phyloP scores from a whole-genome alignment of 37 sponge, comb jelly and placozoan species.

The Halisarca cf. caerulea region DNA sequence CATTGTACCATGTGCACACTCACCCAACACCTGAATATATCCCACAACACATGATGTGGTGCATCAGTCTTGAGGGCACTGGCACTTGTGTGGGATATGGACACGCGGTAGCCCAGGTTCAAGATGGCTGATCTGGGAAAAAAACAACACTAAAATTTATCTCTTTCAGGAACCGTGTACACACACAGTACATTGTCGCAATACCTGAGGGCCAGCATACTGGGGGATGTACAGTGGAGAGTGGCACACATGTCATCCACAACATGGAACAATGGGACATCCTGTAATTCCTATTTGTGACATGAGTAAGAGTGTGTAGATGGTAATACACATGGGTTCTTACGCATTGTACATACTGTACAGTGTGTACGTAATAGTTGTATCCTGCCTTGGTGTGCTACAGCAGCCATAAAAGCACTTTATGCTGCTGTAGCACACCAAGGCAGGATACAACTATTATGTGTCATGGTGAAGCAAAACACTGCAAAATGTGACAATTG shows the following conservation, averaged over 20 bases:
- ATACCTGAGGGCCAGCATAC: constrained; percentile 77
- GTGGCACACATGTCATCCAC: constrained; percentile 71
- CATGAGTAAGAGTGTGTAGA: no score
- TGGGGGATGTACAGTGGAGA: constrained; percentile 78
- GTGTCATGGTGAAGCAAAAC: no score
- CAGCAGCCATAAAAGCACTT: no score
- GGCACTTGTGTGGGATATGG: constrained; percentile 77
- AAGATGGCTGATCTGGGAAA: constrained; percentile 92
- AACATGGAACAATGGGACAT: constrained; percentile 85
- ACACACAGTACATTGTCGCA: background rate
- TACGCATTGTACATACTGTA: no score
- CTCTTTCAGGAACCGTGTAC: background rate
- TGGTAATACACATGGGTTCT: no score
- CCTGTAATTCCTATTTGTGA: constrained; percentile 80
- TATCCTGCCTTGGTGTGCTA: background rate
- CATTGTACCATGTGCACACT: no score
- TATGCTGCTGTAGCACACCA: no score
- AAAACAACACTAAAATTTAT: background rate
- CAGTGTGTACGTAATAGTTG: no score
- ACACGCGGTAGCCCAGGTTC: constrained; percentile 86
- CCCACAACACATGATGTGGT: constrained; percentile 88
- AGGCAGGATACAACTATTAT: no score
- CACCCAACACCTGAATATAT: constrained; percentile 95
- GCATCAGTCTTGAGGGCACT: constrained; percentile 94
- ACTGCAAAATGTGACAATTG: no score